phyloP scores from a whole-genome alignment of 2,797 vertebrate species.

The Pagetopsis macropterus region DNA sequence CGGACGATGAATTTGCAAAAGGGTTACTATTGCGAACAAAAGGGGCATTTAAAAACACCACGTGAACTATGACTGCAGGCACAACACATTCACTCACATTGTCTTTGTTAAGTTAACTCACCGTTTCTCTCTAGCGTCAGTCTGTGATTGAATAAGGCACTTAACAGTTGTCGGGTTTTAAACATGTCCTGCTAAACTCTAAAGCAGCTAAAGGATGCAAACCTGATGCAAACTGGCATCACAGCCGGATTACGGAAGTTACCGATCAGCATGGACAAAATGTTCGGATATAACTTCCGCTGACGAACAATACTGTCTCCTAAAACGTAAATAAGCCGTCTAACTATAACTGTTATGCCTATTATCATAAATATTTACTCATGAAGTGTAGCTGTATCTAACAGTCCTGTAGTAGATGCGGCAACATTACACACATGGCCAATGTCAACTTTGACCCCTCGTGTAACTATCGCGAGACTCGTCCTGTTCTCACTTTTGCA shows the following conservation, averaged over 20 bases:
- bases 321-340: too few species aligned
- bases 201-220: constrained; percentile 15
- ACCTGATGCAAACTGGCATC: neutral
- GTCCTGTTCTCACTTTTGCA: neutral
- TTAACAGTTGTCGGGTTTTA: constrained; percentile 41
- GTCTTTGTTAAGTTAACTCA: constrained; percentile 29
- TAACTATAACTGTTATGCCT: fast-evolving
- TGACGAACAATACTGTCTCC: neutral
- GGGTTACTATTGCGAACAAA: neutral
- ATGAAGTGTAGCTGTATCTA: neutral
- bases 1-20: neutral
- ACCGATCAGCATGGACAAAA: neutral
- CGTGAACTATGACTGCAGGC: neutral
- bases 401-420: neutral
- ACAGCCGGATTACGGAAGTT: constrained; percentile 13
- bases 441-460: constrained; percentile 61
- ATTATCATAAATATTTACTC: neutral
- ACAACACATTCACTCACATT: neutral
- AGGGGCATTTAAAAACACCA: neutral
- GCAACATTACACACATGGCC: constrained; percentile 61
- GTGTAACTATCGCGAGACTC: constrained; percentile 60
- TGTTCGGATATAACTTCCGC: neutral
- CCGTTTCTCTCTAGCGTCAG: constrained; percentile 46
- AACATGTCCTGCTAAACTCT: constrained; percentile 65
- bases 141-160: constrained; percentile 59